Conservation (phyloP, 2,888 invertebrate species). For the Volucella inflata region DNA sequence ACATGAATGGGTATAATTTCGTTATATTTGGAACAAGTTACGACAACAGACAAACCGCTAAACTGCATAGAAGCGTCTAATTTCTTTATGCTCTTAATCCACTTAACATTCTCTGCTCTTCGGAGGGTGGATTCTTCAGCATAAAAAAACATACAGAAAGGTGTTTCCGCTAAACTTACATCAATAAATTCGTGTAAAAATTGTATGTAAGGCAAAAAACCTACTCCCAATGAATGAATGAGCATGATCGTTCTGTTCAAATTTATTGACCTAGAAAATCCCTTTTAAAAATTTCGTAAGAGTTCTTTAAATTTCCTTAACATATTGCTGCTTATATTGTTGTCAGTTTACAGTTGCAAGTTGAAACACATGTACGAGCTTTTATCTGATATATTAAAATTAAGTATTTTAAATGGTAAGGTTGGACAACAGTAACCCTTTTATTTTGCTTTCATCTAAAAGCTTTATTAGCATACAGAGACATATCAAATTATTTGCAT, state of each 20-base stretch:
- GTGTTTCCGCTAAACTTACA: background rate
- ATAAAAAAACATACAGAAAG: background rate
- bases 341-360: background rate
- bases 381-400: no score
- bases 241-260: background rate
- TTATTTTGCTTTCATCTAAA: no score
- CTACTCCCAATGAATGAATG: no score
- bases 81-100: conserved; percentile 3
- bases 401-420: no score
- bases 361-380: background rate
- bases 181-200: background rate
- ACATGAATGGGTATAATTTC: background rate
- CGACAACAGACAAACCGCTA: background rate
- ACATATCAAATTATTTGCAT: conserved; percentile 17
- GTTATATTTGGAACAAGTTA: background rate
- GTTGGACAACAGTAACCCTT: no score
- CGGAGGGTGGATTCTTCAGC: background rate
- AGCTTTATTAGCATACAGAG: background rate
- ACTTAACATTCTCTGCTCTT: background rate
- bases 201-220: background rate
- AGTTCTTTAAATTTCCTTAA: background rate
- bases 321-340: background rate
- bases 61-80: background rate
- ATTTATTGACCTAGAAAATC: conserved; percentile 9
- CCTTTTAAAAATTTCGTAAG: background rate